Evolutionary conservation across 2,888 invertebrate species (phyloP), one percentile per base, ranked within the genome.

Genomic region (Noctua comes): DNA sequence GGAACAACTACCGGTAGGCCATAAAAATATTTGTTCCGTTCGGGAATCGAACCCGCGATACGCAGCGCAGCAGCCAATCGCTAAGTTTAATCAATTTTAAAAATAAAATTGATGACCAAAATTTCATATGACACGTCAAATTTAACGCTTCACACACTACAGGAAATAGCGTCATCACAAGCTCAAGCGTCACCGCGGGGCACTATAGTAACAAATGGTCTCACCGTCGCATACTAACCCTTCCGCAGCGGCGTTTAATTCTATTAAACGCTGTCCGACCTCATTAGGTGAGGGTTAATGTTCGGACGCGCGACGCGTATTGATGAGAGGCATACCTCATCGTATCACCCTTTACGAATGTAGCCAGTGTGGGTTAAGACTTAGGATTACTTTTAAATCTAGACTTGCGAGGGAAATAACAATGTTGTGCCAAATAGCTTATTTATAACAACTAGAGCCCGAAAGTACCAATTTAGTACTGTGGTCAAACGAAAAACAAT

Each of bases 221-320:
- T n/a, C 59, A 62, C 79, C 43, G 68, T 68, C 74, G 43, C 75
- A 77, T 73, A 70, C 64, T 88, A 90, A 88, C 89, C 91, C 89
- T 90, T 89, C 87, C 82, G 78, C 84, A 84, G 88, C 88, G 91
- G 91, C 92, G 92, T 94, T 95, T 95, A 95, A 96, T 95, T 96
- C 93, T 95, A 96, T 96, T 94, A 95, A 93, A 93, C 92, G 90
- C 89, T 92, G 93, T 92, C 92, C 92, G 93, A 95, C 94, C 94
- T 95, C 95, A 96, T 96, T 95, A 94, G 90, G 91, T 88, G 89
- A 91, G 94, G 95, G 95, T 95, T 95, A 95, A 95, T 93, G 93
- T 89, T 92, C 91, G 91, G 87, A 81, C 83, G 89, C 89, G 80
- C 91, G 95, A 95, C 95, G 91, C 89, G 89, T 95, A 96, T 95